Conservation (phyloP, 2,888 invertebrate genomes). For the Allolobophora icterica region DNA sequence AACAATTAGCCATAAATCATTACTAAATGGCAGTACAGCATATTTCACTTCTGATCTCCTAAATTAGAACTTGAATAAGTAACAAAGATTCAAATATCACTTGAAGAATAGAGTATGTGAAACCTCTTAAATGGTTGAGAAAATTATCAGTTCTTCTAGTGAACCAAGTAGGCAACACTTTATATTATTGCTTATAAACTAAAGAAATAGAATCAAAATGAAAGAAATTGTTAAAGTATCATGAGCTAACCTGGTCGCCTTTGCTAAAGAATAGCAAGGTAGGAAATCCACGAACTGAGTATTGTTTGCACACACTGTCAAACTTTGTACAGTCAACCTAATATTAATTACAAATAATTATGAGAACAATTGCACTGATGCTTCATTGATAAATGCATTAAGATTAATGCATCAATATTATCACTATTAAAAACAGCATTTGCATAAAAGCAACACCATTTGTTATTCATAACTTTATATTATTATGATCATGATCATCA, state of each 20-base stretch:
- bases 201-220: not conserved
- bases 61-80: not conserved
- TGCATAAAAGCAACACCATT: no score
- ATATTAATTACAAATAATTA: not conserved
- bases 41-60: not conserved
- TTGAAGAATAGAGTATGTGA: no score
- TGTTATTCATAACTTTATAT: no score
- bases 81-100: no score
- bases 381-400: no score
- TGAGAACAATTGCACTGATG: not conserved
- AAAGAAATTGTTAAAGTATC: not conserved
- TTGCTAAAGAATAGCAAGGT: conserved; percentile 85
- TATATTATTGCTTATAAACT: not conserved
- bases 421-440: no score
- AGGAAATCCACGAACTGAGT: conserved; percentile 85
- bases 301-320: conserved; percentile 77
- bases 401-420: not conserved
- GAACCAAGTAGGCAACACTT: not conserved
- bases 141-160: no score
- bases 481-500: no score
- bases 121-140: no score
- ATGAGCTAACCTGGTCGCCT: conserved; percentile 73
- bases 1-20: not conserved
- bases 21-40: no score
- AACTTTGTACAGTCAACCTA: conserved; percentile 81